Evolutionary conservation across 30 jellyfish, hydroid and myxozoan species (phyloP), one percentile per base, ranked within the genome.

Genomic region (Aurelia sp.): DNA sequence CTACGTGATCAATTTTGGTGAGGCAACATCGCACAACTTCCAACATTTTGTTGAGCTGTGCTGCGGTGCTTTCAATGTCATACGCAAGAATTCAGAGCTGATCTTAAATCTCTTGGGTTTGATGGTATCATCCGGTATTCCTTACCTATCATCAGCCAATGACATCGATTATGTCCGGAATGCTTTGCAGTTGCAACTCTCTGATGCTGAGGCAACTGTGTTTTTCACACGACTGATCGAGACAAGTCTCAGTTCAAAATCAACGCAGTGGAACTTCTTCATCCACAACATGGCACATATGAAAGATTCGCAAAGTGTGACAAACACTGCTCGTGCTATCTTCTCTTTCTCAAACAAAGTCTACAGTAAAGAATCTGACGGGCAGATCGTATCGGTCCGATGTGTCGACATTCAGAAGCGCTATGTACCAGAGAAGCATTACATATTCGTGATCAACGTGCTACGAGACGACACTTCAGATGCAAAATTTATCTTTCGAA

Each of bases 251-350:
- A 83, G 97, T 69, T 89, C 99, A 40, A 86, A 90, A 61, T 81
- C 97, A 62, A 95, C 99, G 13, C 99, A 95, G 76, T 70, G 85
- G 93, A 95, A 95, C 70, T 95, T 95, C 73, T 90, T 95, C 84
- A 95, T 95, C 33, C 99, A 95, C 93, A 95, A 95, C 62, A 61
- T 95, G 77, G 99, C 99, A 8, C 99, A 95, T 64, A 81, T 93
- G 90, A 93, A 93, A 72, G 96, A 89, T 59, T 61, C 89, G 16
- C 93, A 92, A 22, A 68, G 87, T 60, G 51, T 74, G 16, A 33
- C 93, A 6, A 53, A 89, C 84, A 79, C 73, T 16, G 89, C 94
- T 13, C 90, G 94, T 48, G 91, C 93, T 66, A 71, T 88, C 59
- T 88, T 86, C 86, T 88, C 98, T 19, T 93, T 93, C 63, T 81